Evolutionary conservation across 2,797 vertebrate species (phyloP), one percentile per base, ranked within the genome.

Genomic region (Sebastes kiyomatsui): DNA sequence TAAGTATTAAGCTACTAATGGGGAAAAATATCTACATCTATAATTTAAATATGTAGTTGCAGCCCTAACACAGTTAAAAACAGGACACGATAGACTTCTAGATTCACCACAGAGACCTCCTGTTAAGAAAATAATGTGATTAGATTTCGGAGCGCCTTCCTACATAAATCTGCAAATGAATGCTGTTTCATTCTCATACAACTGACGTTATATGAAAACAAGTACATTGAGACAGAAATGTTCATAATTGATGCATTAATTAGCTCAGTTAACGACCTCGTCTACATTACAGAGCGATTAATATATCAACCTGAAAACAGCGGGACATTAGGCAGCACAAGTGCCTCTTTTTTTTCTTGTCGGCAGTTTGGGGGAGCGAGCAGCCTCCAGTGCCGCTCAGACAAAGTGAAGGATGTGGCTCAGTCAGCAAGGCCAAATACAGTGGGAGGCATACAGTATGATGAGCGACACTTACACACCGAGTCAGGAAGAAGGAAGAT

Each of bases 371-470:
- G 71, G 73, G 69, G 60, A 78, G 60, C 25, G 30, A 38, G 64
- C 68, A 27, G 58, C 35, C 71, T 75, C 68, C 52, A 20, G 78
- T 56, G 52, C 49, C 0, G 1, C 35, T 16, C 38, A 82, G 70
- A 42, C 70, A 67, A 72, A 77, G 72, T 84, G 77, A 90, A 74
- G 80, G 84, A 88, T 89, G 81, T 38, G 32, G 32, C 87, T 88
- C 83, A 77, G 82, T 86, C 87, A 82, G 81, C 72, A 61, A 54
- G 79, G 84, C 86, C 79, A 68, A 75, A 89, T 88, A 74, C 81
- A 84, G 85, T 69, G 71, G 90, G 88, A 89, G 82, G 88, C 71
- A 22, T 54, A 10, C n/a, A 54, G 27, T 78, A 52, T 81, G 84
- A 90, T 90, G 87, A 87, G 86, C 77, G 78, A 59, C 62, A 75